Evolutionary conservation across 2,888 invertebrate species (phyloP), one percentile per base, ranked within the genome.

Genomic region (Campoplex capitator): DNA sequence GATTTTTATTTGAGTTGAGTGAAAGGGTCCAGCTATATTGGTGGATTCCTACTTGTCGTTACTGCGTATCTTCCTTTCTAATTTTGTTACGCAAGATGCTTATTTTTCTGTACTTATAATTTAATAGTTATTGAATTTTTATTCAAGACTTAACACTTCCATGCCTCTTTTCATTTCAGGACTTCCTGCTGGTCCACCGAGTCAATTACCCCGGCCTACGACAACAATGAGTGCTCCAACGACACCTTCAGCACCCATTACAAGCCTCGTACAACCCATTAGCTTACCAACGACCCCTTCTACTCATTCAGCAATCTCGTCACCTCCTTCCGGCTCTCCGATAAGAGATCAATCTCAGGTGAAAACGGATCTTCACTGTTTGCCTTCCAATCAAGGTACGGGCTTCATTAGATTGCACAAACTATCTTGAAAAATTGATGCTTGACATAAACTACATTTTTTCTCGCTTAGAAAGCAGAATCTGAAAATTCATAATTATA

Each of bases 211-310:
- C 45, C 91, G 92, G 51, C 93, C 93, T 16, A 92, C 93, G 90
- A 92, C 93, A 90, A 92, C 93, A 70, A 92, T 92, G 93, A 94
- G 94, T 89, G 93, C 93, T 13, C 93, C 94, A 68, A 92, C 92
- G 83, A 94, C 93, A 35, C 93, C 94, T 32, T 93, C 92, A 35
- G 90, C 90, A 65, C 91, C 93, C 32, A 54, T 91, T 54, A 89
- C 89, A 42, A 88, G 88, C 75, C 88, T 88, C 73, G 86, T 91
- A 48, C 88, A 90, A 48, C 90, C 92, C 70, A 88, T 90, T 38
- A 92, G 91, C 78, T 90, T 93, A 71, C 93, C 94, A 18, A 91
- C 92, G 75, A 93, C 94, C 77, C 94, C 94, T 70, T 91, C 91
- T 45, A 87, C 84, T 16, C 70, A 88, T 23, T 79, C 80, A 48